phyloP scores from a whole-genome alignment of 2,888 invertebrate species.

The Diaperis boleti region DNA sequence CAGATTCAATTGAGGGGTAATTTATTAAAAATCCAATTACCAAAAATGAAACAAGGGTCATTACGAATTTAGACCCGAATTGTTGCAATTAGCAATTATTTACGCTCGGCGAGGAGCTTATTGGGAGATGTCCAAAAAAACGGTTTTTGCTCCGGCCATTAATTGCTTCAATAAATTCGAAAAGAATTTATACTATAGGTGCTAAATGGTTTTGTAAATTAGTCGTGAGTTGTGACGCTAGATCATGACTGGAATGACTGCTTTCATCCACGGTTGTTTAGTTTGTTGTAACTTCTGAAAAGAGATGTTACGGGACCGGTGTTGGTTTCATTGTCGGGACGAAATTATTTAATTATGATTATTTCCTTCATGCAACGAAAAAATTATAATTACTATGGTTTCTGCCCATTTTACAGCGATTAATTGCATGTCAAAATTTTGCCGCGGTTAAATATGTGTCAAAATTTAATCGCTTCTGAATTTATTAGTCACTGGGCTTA shows the following conservation, averaged over 20 bases:
- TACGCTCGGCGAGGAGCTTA: slow-evolving; percentile 29
- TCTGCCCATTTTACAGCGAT: no score
- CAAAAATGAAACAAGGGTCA: slow-evolving; percentile 12
- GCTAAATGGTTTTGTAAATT: slow-evolving; percentile 28
- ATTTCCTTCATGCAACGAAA: background rate
- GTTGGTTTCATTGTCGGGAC: background rate
- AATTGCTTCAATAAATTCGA: slow-evolving; percentile 29
- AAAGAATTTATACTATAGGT: no score
- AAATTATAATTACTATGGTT: background rate
- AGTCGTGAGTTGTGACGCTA: background rate
- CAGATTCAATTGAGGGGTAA: no score
- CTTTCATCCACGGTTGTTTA: no score
- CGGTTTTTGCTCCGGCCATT: slow-evolving; percentile 21
- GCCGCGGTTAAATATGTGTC: no score
- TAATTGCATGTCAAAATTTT: no score
- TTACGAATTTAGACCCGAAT: slow-evolving; percentile 15
- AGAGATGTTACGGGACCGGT: background rate
- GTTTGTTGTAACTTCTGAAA: background rate
- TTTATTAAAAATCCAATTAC: slow-evolving; percentile 32
- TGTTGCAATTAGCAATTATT: slow-evolving; percentile 31
- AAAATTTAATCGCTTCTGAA: no score
- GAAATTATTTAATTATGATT: background rate
- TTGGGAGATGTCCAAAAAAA: slow-evolving; percentile 24
- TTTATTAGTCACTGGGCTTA: no score
- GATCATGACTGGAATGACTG: no score